A percentile compares a stretch with the other conserved stretches of the same genome.
These are phyloP conservation scores for Malthinus seriepunctatus DNA, from an alignment of 2,888 invertebrate genomes.

Conservation along the genomic window DNA sequence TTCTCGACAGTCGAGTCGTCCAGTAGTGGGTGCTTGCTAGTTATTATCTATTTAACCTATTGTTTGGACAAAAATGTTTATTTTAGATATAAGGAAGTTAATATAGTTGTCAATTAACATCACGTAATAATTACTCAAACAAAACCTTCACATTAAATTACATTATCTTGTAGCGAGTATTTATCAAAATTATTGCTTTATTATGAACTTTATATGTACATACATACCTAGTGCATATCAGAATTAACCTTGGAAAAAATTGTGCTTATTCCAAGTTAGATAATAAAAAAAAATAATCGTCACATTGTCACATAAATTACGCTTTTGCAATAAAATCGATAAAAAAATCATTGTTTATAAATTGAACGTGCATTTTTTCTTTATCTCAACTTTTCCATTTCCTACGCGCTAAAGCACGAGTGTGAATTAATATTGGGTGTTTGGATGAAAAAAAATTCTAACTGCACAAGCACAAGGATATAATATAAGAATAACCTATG, in stretches of 20 bases:
- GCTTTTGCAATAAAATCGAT: conserved; percentile 11
- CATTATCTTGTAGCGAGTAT: conserved; percentile 13
- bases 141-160: conserved; percentile 12
- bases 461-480: too few relatives aligned
- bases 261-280: conserved; percentile 14
- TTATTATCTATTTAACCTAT: too few relatives aligned
- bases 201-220: conserved; percentile 10
- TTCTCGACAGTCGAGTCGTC: too few relatives aligned
- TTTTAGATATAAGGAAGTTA: too few relatives aligned
- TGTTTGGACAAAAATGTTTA: too few relatives aligned
- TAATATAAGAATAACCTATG: background rate
- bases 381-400: too few relatives aligned
- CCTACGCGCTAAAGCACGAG: too few relatives aligned
- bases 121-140: conserved; percentile 13
- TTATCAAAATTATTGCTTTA: conserved; percentile 20
- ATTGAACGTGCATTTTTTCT: too few relatives aligned
- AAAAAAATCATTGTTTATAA: conserved; percentile 5
- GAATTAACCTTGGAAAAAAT: conserved; percentile 8
- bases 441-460: too few relatives aligned
- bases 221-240: background rate
- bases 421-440: too few relatives aligned
- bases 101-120: conserved; percentile 12
- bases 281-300: conserved; percentile 16
- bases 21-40: too few relatives aligned
- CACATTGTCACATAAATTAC: conserved; percentile 14